phyloP scores from a whole-genome alignment of 2,888 invertebrate genomes.

The Sphaerophoria rueppellii region DNA sequence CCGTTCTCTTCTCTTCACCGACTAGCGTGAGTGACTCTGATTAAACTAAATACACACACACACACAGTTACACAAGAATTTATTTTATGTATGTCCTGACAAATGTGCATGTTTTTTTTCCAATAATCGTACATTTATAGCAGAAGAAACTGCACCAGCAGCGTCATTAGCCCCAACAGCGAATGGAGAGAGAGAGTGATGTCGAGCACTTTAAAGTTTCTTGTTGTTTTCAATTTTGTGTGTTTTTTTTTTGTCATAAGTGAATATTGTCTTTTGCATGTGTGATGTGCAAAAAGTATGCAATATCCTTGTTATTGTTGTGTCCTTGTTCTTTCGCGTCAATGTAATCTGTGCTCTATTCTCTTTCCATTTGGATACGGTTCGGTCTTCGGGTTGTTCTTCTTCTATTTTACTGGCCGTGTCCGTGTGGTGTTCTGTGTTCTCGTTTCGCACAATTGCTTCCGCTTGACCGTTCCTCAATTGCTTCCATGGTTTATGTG shows the following conservation, averaged over 20 bases:
- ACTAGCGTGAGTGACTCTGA: constrained; percentile 72
- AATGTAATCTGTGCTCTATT: constrained; percentile 58
- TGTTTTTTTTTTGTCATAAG: neutral
- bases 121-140: constrained; percentile 51
- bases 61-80: constrained; percentile 12
- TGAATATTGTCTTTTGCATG: constrained; percentile 46
- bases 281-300: constrained; percentile 71
- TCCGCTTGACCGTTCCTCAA: constrained; percentile 63
- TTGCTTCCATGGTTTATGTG: constrained; percentile 47
- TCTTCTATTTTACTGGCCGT: neutral
- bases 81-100: neutral
- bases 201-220: constrained; percentile 20
- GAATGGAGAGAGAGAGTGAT: constrained; percentile 21
- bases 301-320: constrained; percentile 71
- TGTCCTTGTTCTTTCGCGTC: constrained; percentile 66
- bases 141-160: constrained; percentile 54
- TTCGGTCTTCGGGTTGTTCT: constrained; percentile 4
- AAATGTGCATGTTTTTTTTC: constrained; percentile 49
- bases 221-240: neutral
- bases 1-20: constrained; percentile 71
- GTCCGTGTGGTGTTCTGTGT: constrained; percentile 6
- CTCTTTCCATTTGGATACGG: neutral
- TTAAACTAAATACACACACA: constrained; percentile 5
- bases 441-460: constrained; percentile 56
- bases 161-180: constrained; percentile 14